These are phyloP conservation scores for Hafferia zeledoni DNA, from an alignment of 2,797 vertebrate species.

Conservation along the genomic window DNA sequence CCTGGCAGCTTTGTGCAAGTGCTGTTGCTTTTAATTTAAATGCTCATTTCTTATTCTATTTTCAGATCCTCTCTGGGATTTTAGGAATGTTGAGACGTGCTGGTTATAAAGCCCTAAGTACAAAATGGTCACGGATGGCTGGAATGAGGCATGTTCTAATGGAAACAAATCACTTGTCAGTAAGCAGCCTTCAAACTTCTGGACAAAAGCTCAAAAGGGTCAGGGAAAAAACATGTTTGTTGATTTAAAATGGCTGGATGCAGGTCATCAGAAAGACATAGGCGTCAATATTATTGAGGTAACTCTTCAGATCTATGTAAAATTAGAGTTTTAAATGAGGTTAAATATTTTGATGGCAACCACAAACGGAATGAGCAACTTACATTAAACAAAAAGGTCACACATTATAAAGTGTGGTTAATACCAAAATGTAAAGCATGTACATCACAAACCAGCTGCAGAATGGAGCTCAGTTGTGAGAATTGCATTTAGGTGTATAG, in stretches of 20 bases:
- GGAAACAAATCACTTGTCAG: slow-evolving; percentile 75
- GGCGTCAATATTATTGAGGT: neutral
- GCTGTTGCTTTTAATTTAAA: slow-evolving; percentile 78
- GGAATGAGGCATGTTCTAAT: slow-evolving; percentile 61
- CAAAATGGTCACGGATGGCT: slow-evolving; percentile 70
- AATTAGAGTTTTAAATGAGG: slow-evolving; percentile 1
- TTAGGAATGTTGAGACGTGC: slow-evolving; percentile 78
- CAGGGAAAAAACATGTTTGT: slow-evolving; percentile 41
- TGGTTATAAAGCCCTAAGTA: slow-evolving; percentile 69
- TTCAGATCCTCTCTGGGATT: slow-evolving; percentile 78
- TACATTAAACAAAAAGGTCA: slow-evolving; percentile 19
- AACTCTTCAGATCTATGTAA: neutral
- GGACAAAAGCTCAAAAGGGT: slow-evolving; percentile 63
- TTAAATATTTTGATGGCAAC: slow-evolving; percentile 1
- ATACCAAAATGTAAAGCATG: neutral
- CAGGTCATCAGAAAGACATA: neutral
- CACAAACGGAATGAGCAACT: neutral
- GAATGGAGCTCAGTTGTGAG: neutral
- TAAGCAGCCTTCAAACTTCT: slow-evolving; percentile 60
- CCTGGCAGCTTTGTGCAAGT: slow-evolving; percentile 61
- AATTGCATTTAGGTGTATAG: neutral
- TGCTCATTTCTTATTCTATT: slow-evolving; percentile 80
- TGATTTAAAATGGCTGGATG: slow-evolving; percentile 37
- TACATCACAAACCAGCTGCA: neutral
- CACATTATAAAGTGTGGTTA: neutral